Conservation (phyloP, 2,888 invertebrate genomes). For the Sarcophaga caerulescens region DNA sequence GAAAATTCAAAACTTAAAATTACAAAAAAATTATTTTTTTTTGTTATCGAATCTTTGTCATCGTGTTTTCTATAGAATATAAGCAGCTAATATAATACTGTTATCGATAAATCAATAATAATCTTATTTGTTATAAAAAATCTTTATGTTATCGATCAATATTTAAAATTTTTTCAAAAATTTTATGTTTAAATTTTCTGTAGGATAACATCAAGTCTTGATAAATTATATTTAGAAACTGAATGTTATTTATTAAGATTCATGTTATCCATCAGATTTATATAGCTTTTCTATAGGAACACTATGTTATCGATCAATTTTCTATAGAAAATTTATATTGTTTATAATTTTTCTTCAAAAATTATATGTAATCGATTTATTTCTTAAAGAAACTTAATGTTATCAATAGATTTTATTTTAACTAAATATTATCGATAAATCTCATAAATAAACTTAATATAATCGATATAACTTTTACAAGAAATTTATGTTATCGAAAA, state of each 20-base stretch:
- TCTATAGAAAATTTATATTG: neutral
- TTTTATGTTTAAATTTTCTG: neutral
- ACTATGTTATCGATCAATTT: neutral
- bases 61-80: too few species aligned
- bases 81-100: too few species aligned
- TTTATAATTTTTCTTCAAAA: neutral
- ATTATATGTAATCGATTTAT: neutral
- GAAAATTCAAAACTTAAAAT: neutral
- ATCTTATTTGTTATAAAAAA: too few species aligned
- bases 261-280: neutral
- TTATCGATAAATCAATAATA: too few species aligned
- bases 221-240: neutral
- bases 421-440: neutral
- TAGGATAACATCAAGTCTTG: neutral
- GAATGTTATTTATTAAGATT: neutral
- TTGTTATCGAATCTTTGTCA: too few species aligned
- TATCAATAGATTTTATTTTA: neutral
- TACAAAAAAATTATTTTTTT: too few species aligned
- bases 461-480: neutral
- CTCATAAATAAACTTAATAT: neutral
- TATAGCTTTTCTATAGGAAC: neutral
- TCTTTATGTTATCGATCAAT: too few species aligned
- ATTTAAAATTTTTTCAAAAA: neutral
- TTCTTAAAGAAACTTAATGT: neutral
- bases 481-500: neutral